Evolutionary conservation across 2,888 invertebrate genomes (phyloP).

Genomic region (Macrophya annulata): DNA sequence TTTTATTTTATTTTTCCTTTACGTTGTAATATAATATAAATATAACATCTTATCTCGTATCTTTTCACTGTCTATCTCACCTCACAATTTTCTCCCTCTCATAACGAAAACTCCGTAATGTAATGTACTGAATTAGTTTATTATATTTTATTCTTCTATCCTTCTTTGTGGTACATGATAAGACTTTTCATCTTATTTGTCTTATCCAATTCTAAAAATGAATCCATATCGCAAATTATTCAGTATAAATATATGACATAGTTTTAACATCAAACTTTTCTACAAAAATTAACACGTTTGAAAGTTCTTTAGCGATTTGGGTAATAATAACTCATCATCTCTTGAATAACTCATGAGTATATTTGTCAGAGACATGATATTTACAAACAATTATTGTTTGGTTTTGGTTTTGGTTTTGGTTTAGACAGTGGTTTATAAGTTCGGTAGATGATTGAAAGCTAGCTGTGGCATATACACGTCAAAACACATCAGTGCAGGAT

Average conservation of each 20-base stretch:
- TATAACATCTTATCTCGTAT: neutral
- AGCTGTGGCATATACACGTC: neutral
- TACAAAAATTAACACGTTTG: neutral
- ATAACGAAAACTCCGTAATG: neutral
- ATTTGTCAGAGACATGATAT: neutral
- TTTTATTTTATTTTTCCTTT: constrained; percentile 24
- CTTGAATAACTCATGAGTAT: neutral
- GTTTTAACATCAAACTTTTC: neutral
- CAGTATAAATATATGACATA: neutral
- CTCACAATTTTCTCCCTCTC: neutral
- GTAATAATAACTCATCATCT: neutral
- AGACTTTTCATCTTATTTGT: neutral
- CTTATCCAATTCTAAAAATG: neutral
- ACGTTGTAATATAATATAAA: no score
- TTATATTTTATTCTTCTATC: neutral
- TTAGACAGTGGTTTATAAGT: neutral
- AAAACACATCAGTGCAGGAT: neutral
- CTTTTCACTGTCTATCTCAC: neutral
- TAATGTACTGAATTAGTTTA: neutral
- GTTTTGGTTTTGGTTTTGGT: neutral
- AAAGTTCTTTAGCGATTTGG: neutral
- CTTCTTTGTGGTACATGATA: neutral
- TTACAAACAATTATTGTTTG: neutral
- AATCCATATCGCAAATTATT: neutral
- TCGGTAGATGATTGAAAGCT: constrained; percentile 3